Conservation (phyloP, 2,888 invertebrate genomes). For the Elegia similella region DNA sequence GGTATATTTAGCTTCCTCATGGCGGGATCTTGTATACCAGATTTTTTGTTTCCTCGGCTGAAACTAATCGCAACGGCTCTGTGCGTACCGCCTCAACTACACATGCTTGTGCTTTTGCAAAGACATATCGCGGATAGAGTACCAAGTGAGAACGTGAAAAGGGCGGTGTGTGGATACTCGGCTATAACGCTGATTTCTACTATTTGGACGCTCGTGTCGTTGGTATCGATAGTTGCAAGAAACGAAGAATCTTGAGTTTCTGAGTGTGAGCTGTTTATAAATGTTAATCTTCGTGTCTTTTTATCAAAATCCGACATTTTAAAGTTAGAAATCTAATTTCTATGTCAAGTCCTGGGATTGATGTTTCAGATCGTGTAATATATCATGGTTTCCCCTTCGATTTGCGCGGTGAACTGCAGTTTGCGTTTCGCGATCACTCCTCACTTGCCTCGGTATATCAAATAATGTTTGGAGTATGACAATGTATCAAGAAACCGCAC, state of each 20-base stretch:
- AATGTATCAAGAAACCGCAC: too few species aligned
- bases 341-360: too few species aligned
- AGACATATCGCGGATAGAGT: slow-evolving; percentile 33
- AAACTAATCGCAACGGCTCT: slow-evolving; percentile 45
- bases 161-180: slow-evolving; percentile 42
- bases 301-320: too few species aligned
- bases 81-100: slow-evolving; percentile 55
- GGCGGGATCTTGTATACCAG: slow-evolving; percentile 43
- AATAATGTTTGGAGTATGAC: too few species aligned
- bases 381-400: too few species aligned
- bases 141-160: slow-evolving; percentile 39
- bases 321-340: too few species aligned
- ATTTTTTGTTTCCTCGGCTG: slow-evolving; percentile 43
- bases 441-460: too few species aligned
- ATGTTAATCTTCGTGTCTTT: too few species aligned
- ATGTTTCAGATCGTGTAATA: too few species aligned
- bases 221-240: neutral
- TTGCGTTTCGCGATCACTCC: too few species aligned
- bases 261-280: too few species aligned
- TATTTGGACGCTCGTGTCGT: slow-evolving; percentile 38
- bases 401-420: too few species aligned
- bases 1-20: slow-evolving; percentile 43
- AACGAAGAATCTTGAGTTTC: neutral
- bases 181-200: slow-evolving; percentile 44
- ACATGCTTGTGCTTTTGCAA: slow-evolving; percentile 49